Percentiles rank a stretch among this genome's conserved stretches.
phyloP scores from a whole-genome alignment of 2,113 vertebrate genomes.

The Grus americana region DNA sequence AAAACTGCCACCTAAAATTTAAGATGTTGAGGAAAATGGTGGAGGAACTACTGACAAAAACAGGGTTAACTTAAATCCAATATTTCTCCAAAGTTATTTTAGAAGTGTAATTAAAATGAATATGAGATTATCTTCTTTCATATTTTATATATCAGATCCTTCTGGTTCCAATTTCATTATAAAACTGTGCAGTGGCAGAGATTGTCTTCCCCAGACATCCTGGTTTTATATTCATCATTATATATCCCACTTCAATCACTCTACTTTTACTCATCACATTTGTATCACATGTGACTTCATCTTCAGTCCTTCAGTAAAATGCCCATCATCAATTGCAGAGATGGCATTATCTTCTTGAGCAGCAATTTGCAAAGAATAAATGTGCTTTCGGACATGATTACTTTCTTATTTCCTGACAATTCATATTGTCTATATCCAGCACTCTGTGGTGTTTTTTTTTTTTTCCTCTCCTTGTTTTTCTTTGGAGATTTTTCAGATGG shows the following conservation, averaged over 20 bases:
- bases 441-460: not conserved
- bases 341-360: constrained; percentile 18
- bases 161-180: not conserved
- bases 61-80: not conserved
- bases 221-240: constrained; percentile 9
- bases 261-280: constrained; percentile 31
- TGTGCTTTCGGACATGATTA: constrained; percentile 10
- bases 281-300: not conserved
- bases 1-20: constrained; percentile 80
- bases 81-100: not conserved
- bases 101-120: not conserved
- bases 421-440: not conserved
- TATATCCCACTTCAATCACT: constrained; percentile 8
- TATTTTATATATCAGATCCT: not conserved
- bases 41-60: not conserved
- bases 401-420: constrained; percentile 23
- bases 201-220: not conserved
- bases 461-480: not conserved
- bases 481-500: not conserved
- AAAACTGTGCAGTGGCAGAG: not conserved
- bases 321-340: not conserved
- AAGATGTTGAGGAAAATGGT: constrained; percentile 74
- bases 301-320: constrained; percentile 19
- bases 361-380: constrained; percentile 37
- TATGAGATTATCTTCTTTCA: not conserved